These are phyloP conservation scores for Scopus umbretta DNA, from an alignment of 2,113 vertebrate species.

Conservation along the genomic window DNA sequence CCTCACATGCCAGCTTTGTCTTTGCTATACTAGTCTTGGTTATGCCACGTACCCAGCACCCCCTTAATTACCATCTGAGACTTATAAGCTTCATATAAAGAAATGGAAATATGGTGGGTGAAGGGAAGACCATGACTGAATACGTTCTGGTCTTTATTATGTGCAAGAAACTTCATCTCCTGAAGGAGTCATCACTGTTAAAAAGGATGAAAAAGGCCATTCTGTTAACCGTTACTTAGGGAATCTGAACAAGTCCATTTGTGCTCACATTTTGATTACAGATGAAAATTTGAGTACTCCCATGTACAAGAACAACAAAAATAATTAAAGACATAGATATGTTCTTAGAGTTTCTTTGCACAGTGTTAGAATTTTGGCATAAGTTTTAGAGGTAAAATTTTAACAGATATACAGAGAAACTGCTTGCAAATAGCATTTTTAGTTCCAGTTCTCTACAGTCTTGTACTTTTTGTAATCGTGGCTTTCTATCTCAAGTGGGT, in stretches of 20 bases:
- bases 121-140: not conserved
- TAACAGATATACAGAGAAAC: not conserved
- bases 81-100: not conserved
- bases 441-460: not conserved
- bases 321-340: fast-evolving
- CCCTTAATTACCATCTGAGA: not conserved
- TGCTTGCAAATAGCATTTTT: not conserved
- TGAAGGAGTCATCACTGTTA: not conserved
- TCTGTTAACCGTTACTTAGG: not conserved
- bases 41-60: not conserved
- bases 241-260: not conserved
- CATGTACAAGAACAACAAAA: not conserved
- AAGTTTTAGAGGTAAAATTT: not conserved
- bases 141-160: not conserved
- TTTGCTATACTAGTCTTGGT: not conserved
- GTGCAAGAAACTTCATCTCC: not conserved
- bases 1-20: not conserved
- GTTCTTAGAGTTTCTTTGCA: not conserved
- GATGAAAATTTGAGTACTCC: not conserved
- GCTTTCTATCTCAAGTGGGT: not conserved
- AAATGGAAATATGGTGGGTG: not conserved
- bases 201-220: not conserved
- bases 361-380: not conserved
- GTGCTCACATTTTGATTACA: not conserved
- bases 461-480: not conserved